Base-by-base conservation (phyloP, 2,888 invertebrate genomes). In the Cremastinae sp. region DNA sequence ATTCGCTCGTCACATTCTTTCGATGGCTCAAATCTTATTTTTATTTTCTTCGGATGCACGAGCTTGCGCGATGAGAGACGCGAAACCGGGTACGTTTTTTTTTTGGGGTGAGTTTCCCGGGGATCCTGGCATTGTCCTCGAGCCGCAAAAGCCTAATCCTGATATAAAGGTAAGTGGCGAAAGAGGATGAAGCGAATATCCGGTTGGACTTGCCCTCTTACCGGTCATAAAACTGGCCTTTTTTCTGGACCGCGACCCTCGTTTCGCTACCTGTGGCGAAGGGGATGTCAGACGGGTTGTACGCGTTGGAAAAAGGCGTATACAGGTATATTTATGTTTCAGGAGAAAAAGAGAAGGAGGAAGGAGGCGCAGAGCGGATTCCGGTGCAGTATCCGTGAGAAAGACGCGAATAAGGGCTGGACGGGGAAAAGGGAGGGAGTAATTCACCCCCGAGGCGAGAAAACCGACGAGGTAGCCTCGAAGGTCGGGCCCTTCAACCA, bases 221-320 rank as follows among this genome's bases (percentile, higher is more conserved):
- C 79, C 79, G 78, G 79, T 80, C 78, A 80, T 82, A 82, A 82
- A 82, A 82, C 79, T 78, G 75, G 78, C 79, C 78, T 75, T 70
- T 62, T 20, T 18, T 41, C 69, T 61, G 54, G 56, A 69, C 68
- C 78, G 58, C 66, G 78, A 78, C 79, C 79, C 81, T 80, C 76
- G 77, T 78, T 77, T 78, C 65, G 73, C 74, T 79, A 79, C 75
- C 79, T 74, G 76, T 68, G 59, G 43, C 38, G 41, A 53, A 34
- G 28, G 43, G 10, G 28, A 28, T 18, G 8, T 43, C 43, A 22
- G 34, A 65, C 28, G 10, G 41, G 8, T 14, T 34, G 14, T 49
- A 18, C 54, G 53, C 69, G 9, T 49, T 49, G 47, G 47, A 49
- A 43, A 65, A 64, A 49, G 14, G 51, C 20, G 43, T 58, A 20